phyloP scores from a whole-genome alignment of 2,113 vertebrate species.

The Danionella cerebrum region DNA sequence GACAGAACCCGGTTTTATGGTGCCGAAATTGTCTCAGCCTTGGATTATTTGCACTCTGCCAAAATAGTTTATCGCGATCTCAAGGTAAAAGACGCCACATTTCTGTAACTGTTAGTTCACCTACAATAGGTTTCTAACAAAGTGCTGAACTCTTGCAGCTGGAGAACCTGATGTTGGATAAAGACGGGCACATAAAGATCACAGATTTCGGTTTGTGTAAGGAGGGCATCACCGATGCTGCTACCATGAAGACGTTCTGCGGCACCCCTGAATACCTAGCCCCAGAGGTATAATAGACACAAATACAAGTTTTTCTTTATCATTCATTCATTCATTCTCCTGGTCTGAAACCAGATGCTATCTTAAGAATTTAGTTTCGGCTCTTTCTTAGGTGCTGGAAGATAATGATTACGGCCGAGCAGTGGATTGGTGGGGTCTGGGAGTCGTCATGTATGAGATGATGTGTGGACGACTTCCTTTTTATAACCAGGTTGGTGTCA shows the following conservation, averaged over 20 bases:
- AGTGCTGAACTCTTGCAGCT: constrained; percentile 60
- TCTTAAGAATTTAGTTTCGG: too few species aligned
- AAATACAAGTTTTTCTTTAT: background rate
- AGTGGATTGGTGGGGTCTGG: constrained; percentile 71
- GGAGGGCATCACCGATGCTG: constrained; percentile 93
- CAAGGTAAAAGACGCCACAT: constrained; percentile 69
- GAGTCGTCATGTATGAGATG: constrained; percentile 71
- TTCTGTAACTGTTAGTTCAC: background rate
- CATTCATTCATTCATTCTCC: too few species aligned
- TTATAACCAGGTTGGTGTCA: constrained; percentile 55
- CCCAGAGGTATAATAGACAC: constrained; percentile 72
- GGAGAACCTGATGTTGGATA: constrained; percentile 92
- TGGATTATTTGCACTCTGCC: constrained; percentile 93
- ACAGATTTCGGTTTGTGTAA: constrained; percentile 97
- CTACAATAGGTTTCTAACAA: too few species aligned
- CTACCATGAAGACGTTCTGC: constrained; percentile 97
- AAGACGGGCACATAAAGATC: constrained; percentile 85
- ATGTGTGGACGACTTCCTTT: constrained; percentile 70
- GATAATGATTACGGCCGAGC: constrained; percentile 69
- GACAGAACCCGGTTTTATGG: constrained; percentile 96
- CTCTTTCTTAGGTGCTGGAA: constrained; percentile 59
- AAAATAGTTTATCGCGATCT: constrained; percentile 95
- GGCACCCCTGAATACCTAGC: constrained; percentile 93
- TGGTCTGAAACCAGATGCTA: too few species aligned
- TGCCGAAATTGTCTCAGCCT: constrained; percentile 90